phyloP scores from a whole-genome alignment of 2,797 vertebrate species.

The Hyperoplus lanceolatus region DNA sequence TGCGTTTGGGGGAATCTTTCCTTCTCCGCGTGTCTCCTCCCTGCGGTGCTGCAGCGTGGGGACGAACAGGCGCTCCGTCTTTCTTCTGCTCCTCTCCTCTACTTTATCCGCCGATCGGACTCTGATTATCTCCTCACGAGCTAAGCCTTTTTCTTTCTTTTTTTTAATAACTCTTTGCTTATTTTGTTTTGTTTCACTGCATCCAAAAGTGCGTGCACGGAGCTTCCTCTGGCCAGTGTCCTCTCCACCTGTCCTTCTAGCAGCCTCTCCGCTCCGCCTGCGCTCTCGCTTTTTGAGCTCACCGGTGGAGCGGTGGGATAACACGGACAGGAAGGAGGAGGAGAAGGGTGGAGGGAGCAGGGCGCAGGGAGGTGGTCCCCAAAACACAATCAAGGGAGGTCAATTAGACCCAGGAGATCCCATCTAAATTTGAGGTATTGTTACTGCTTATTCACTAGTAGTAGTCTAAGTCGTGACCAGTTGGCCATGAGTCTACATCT shows the following conservation, averaged over 20 bases:
- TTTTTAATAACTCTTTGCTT: background rate
- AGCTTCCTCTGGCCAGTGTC: background rate
- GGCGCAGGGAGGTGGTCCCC: constrained; percentile 37
- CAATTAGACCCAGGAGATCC: background rate
- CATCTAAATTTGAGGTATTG: background rate
- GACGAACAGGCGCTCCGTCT: constrained; percentile 64
- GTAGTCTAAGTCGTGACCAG: background rate
- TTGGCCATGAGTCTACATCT: background rate
- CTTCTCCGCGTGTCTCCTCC: constrained; percentile 65
- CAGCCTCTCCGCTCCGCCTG: constrained; percentile 36
- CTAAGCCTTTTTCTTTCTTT: too few species aligned
- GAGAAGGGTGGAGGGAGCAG: constrained; percentile 41
- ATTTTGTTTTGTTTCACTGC: background rate
- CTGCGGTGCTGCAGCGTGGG: constrained; percentile 54
- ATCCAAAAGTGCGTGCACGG: constrained; percentile 1
- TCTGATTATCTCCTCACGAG: background rate
- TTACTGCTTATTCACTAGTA: background rate
- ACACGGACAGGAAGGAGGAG: constrained; percentile 38
- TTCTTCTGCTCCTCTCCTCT: constrained; percentile 48
- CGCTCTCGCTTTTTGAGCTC: constrained; percentile 62
- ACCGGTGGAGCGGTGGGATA: constrained; percentile 45
- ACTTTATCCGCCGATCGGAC: constrained; percentile 19
- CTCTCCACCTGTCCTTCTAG: background rate
- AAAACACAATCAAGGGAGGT: background rate
- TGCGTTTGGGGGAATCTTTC: constrained; percentile 76